Base-by-base conservation (phyloP, 2,888 invertebrate genomes). In the Unio delphinus region DNA sequence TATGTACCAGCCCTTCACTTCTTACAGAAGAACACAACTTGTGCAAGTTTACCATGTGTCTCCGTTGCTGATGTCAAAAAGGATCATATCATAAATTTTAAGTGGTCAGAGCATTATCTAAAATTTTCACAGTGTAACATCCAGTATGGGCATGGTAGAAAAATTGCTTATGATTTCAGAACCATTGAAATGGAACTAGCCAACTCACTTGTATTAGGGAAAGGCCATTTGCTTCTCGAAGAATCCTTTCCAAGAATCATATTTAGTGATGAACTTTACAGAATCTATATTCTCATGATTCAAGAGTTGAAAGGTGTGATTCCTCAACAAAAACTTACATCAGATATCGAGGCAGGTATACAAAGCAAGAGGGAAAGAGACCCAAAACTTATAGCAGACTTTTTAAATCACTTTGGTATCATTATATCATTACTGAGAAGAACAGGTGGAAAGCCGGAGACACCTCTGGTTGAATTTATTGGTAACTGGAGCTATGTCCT, bases 191-290 rank as follows among this genome's bases (percentile, higher is more conserved):
- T 68, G 57, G 67, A 71, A 23, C n/a, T 78, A 2, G 72, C 67
- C 23, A 45, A 69, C 34, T 62, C 67, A 7, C 20, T 81, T 18
- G 34, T 78, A 4, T 28, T 60, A 8, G 68, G 73, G 18, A 81
- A 75, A 58, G 55, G 61, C 8, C 68, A 70, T 58, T 68, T 81
- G 11, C 30, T 45, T 45, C 55, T 72, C 4, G 58, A 72, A 26
- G 45, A 61, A n/a, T 20, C 55, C 8, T 67, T 81, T 55, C 76
- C 76, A 34, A 58, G 56, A 17, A 75, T 79, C 6, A 60, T 75
- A 3, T 81, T 79, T 61, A 69, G 69, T 23, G 80, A 81, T 71
- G 79, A 81, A 67, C 63, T 81, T n/a, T 79, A 76, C 63, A 74
- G 71, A 34, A 76, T 73, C 34, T 79, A 72, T 64, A 70, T 70